These are phyloP conservation scores for Ginglymostoma cirratum DNA, from an alignment of 2,113 vertebrate species.

Conservation along the genomic window DNA sequence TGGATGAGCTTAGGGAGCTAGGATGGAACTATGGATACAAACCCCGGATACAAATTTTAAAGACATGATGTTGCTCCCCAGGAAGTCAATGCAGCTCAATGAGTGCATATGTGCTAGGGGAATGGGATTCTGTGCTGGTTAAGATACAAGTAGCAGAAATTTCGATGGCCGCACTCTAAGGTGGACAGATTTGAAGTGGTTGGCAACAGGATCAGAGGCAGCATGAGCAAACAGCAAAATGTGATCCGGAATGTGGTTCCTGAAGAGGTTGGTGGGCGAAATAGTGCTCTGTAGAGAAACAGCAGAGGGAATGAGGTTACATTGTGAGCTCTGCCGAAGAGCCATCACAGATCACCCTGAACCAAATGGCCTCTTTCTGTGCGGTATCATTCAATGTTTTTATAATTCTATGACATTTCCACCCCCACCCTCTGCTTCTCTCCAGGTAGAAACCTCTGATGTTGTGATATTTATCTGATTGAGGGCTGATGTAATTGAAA, in stretches of 20 bases:
- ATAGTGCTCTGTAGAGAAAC: not conserved
- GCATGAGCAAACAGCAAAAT: not conserved
- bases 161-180: too few species aligned
- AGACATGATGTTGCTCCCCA: too few species aligned
- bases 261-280: not conserved
- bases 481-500: not conserved
- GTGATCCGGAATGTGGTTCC: not conserved
- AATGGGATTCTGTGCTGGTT: too few species aligned
- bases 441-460: not conserved
- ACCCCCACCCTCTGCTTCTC: not conserved
- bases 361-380: not conserved
- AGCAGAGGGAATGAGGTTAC: not conserved
- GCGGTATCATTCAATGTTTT: not conserved
- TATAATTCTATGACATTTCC: not conserved
- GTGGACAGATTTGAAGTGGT: not conserved
- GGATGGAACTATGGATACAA: too few species aligned
- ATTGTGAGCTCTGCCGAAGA: not conserved
- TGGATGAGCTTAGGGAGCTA: too few species aligned
- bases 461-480: conserved; percentile 12
- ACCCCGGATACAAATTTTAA: too few species aligned
- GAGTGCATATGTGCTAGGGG: too few species aligned
- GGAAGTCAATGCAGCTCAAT: too few species aligned
- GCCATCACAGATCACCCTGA: not conserved
- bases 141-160: too few species aligned
- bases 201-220: not conserved